A percentile compares a stretch with the other conserved stretches of the same genome.
phyloP scores from a whole-genome alignment of 2,888 invertebrate genomes.

The Entomobrya multifasciata region DNA sequence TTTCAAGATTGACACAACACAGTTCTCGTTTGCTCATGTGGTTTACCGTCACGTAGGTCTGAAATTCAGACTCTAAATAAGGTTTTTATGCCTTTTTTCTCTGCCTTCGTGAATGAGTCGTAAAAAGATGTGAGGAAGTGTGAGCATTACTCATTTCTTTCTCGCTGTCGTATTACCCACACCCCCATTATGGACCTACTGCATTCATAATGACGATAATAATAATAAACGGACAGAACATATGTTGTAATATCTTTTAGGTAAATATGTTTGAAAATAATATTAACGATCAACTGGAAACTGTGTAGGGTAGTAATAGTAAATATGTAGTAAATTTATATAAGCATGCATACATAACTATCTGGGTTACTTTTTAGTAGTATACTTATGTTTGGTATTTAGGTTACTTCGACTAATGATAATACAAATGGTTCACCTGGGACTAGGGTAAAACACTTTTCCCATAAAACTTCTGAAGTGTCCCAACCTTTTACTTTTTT shows the following conservation, averaged over 20 bases:
- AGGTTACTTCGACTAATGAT: no score
- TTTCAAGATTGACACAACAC: not conserved
- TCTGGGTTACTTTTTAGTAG: no score
- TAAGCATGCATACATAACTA: not conserved
- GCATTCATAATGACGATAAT: conserved; percentile 15
- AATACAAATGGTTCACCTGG: conserved; percentile 28
- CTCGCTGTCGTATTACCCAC: no score
- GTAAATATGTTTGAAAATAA: not conserved
- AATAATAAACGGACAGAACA: conserved; percentile 6
- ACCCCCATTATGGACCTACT: no score
- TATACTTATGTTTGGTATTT: no score
- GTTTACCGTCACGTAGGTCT: not conserved
- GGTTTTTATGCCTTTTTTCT: conserved; percentile 6
- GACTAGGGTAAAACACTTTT: not conserved
- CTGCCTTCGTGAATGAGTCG: not conserved
- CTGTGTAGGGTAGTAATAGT: no score
- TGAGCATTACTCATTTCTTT: conserved; percentile 13
- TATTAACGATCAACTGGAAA: not conserved
- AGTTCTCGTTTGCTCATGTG: not conserved
- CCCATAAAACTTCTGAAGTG: not conserved
- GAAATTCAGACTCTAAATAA: conserved; percentile 3
- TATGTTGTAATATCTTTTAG: not conserved
- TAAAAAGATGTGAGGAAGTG: conserved; percentile 20
- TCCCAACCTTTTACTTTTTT: conserved; percentile 3
- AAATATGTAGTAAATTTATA: not conserved